Conservation (phyloP, 2,797 vertebrate genomes). For the Otus scops region DNA sequence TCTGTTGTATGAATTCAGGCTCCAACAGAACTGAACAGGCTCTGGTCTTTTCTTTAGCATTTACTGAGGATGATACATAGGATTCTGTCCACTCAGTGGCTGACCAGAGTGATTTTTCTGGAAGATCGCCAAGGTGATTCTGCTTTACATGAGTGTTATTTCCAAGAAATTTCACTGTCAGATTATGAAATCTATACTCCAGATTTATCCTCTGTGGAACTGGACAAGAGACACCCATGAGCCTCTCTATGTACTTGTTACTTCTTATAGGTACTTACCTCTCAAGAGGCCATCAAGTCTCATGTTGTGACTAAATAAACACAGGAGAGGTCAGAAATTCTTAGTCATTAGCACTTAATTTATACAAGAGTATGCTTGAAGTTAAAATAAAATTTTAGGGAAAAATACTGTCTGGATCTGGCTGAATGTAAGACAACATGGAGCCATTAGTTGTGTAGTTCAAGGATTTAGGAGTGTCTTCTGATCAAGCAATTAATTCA, state of each 20-base stretch:
- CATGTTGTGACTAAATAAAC: not conserved
- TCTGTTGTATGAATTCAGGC: not conserved
- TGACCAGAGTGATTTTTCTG: not conserved
- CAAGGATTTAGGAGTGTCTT: not conserved
- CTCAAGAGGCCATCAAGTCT: not conserved
- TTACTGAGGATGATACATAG: not conserved
- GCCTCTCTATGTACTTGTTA: not conserved
- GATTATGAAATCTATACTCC: not conserved
- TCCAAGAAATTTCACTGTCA: not conserved
- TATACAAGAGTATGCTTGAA: not conserved
- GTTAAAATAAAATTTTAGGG: not conserved
- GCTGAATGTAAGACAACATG: not conserved
- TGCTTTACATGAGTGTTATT: not conserved
- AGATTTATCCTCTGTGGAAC: not conserved
- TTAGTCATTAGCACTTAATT: not conserved
- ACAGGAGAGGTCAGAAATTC: not conserved
- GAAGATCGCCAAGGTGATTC: accelerated
- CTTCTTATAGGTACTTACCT: not conserved
- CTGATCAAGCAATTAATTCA: not conserved
- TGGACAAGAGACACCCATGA: not conserved
- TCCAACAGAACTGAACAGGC: not conserved
- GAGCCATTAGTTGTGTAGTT: not conserved
- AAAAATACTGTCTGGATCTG: not conserved
- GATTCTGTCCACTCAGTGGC: not conserved
- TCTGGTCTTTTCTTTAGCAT: not conserved